phyloP scores from a whole-genome alignment of 2,113 vertebrate species.

The Gobiocypris rarus region DNA sequence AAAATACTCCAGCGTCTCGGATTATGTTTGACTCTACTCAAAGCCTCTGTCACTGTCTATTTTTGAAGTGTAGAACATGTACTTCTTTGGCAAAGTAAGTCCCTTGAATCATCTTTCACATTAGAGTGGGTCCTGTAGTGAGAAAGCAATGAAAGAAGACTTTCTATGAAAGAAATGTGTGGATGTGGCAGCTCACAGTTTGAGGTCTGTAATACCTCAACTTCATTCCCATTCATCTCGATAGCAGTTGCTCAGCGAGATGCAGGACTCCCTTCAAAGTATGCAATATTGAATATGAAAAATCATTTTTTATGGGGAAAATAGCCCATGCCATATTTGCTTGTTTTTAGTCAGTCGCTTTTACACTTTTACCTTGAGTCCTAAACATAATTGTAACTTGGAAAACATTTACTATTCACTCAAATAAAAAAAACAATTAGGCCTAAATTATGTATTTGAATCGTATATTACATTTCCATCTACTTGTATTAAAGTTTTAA shows the following conservation, averaged over 20 bases:
- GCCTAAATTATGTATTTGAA: neutral
- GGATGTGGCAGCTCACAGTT: constrained; percentile 7
- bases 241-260: neutral
- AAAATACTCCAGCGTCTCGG: constrained; percentile 19
- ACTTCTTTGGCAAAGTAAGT: neutral
- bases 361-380: neutral
- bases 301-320: neutral
- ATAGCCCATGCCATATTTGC: neutral
- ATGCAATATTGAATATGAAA: neutral
- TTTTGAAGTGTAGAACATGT: constrained; percentile 5
- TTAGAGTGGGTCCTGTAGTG: neutral
- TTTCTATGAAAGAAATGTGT: neutral
- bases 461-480: neutral
- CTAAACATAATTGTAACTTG: neutral
- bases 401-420: neutral
- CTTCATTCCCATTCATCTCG: neutral
- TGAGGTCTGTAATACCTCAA: neutral
- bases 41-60: neutral
- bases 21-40: neutral
- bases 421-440: neutral
- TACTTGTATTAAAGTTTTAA: neutral
- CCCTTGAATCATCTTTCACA: neutral
- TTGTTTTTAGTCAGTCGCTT: neutral
- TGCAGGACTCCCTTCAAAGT: neutral
- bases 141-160: constrained; percentile 28